Base-by-base conservation (phyloP, 2,113 vertebrate species). In the Neodontobutis hainanensis region DNA sequence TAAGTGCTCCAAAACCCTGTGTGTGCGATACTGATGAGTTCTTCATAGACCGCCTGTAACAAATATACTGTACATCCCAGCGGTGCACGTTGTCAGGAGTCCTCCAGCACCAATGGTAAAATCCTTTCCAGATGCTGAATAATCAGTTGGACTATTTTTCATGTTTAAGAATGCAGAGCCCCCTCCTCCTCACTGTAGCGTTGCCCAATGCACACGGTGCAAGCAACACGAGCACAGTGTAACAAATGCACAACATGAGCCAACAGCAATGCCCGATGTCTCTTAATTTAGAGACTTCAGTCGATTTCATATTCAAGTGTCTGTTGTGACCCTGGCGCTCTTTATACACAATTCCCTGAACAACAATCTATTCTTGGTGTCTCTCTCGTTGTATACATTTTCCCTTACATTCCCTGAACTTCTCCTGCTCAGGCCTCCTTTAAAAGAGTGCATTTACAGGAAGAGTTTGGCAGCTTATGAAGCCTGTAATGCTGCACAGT, bases 61-160 rank as follows among this genome's bases (percentile, higher is more conserved):
- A 60, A 78, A 73, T 71, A 74, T 57, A 67, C 49, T 67, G 69
- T 56, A 69, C 55, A 70, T 87, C 84, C 81, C 77, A 62, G 77
- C 0, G 50, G 64, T 76, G 69, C 58, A 8, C 72, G 72, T 38
- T 83, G 76, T 80, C 74, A 67, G 66, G 65, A 75, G 73, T 88
- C 87, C 78, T 69, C 85, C 65, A 58, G 62, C 49, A 90, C 72
- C 79, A 73, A 19, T 72, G 73, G 34, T 53, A 60, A 71, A 90
- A 93, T 82, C 43, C 57, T 36, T 90, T 90, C 90, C 91, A 93
- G 90, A 92, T 91, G 92, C 77, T 47, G 65, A 80, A 85, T 77
- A 89, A 86, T 90, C 77, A 87, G 84, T 73, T 57, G 12, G 56
- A 63, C 75, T 60, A 84, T 86, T 90, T 82, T 84, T 78, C 63